Base-by-base conservation (phyloP, 2,113 vertebrate genomes). In the Chiloscyllium plagiosum region DNA sequence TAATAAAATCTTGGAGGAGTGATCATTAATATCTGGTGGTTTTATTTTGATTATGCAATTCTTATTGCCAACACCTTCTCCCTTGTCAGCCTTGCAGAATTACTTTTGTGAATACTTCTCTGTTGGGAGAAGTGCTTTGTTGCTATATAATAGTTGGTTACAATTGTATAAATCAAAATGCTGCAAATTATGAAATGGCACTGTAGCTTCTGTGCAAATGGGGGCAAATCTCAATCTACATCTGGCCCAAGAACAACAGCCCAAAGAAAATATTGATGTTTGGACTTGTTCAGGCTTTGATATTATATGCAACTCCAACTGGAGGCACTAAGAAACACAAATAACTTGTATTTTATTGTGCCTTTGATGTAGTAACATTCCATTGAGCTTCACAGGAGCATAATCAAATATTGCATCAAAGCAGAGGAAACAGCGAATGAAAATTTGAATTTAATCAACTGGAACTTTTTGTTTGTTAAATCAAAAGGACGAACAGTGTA, bases 1-100 rank as follows among this genome's bases (percentile, higher is more conserved):
- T 72, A 68, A 95, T 95, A 95, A 95, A 95, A 70, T 72, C 94
- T 72, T 50, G 68, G 42, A 42, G 69, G 94, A 47, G 94, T 95
- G 69, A 95, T 95, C 42, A 50, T 15, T 52, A 95, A 47, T 95
- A 72, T 72, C 50, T 95, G 68, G 26, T 68, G 24, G 92, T 69
- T 90, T 94, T 72, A 70, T 72, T 72, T 72, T 70, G 47, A 33
- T 13, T 76, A 66, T 37, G 29, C 6, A 1, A 33, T 92, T 65
- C 6, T 52, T 89, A 22, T 6, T 2, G 2, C 33, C 33, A 24
- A 20, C 26, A 24, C 13, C 52, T 61, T 22, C 50, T 7, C 83
- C 17, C 66, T 6, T 47, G 42, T 4, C 61, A 26, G 66, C 47
- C 70, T 42, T 22, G 33, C 37, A 42, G n/a, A 94, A 68, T 33